Percentiles rank a stretch among this genome's conserved stretches.
Evolutionary conservation across 2,113 vertebrate species (phyloP).

Genomic region (Oreochromis niloticus): DNA sequence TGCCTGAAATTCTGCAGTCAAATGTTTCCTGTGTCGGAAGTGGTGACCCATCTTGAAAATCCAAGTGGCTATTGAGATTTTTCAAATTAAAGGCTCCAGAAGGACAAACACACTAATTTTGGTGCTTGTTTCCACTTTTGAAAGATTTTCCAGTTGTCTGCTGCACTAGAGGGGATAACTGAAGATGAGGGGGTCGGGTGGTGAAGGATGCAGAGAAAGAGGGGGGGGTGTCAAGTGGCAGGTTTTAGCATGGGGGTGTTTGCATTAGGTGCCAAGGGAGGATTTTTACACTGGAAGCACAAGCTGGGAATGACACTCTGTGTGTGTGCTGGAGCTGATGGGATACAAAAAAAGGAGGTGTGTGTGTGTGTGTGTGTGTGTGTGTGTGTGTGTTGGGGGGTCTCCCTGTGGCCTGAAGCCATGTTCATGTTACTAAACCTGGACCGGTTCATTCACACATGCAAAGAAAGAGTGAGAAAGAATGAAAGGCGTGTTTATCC

Average conservation of each 20-base stretch:
- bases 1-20: background rate
- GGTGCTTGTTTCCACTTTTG: background rate
- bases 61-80: background rate
- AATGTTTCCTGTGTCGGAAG: background rate
- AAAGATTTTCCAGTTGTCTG: background rate
- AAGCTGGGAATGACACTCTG: background rate
- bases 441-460: conserved; percentile 34
- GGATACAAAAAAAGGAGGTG: background rate
- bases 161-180: background rate
- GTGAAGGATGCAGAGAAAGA: background rate
- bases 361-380: background rate
- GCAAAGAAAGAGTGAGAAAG: background rate
- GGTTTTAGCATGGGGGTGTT: background rate
- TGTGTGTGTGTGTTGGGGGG: background rate
- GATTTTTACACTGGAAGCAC: background rate
- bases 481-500: conserved; percentile 38
- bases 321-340: background rate
- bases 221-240: conserved; percentile 1
- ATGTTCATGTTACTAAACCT: conserved; percentile 28
- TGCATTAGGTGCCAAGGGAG: conserved; percentile 3
- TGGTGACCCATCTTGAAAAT: background rate
- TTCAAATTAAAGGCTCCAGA: background rate
- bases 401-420: conserved; percentile 43
- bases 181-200: background rate
- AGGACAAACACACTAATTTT: background rate